These are phyloP conservation scores for Parnassius orleans DNA, from an alignment of 2,888 invertebrate species.

Conservation along the genomic window DNA sequence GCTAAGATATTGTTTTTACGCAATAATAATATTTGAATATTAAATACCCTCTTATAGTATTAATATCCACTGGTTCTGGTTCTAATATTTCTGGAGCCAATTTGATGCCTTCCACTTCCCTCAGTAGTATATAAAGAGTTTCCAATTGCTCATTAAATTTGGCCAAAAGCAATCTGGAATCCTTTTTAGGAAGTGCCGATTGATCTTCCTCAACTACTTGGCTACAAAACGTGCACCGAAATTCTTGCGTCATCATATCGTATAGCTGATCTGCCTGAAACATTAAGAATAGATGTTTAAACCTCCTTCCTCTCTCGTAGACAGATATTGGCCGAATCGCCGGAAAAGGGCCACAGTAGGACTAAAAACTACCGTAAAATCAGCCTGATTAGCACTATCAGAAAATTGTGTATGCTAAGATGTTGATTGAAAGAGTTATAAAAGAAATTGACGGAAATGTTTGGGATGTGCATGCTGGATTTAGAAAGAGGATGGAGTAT, in stretches of 20 bases:
- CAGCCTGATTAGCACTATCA: no score
- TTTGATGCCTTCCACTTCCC: slow-evolving; percentile 96
- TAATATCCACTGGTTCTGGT: slow-evolving; percentile 95
- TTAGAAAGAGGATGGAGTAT: no score
- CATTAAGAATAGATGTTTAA: background rate
- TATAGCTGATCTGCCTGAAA: slow-evolving; percentile 91
- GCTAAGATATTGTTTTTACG: no score
- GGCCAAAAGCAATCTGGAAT: slow-evolving; percentile 93
- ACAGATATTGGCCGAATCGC: no score
- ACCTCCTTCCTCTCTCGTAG: no score
- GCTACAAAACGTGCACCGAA: slow-evolving; percentile 94
- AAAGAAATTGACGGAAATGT: no score
- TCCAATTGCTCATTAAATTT: slow-evolving; percentile 97
- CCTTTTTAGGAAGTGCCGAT: slow-evolving; percentile 95
- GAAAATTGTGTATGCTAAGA: no score
- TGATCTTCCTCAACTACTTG: slow-evolving; percentile 96
- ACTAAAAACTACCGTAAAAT: no score
- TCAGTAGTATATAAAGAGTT: slow-evolving; percentile 92
- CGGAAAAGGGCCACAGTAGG: no score
- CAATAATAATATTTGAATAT: background rate
- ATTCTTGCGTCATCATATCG: slow-evolving; percentile 91
- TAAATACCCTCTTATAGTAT: slow-evolving; percentile 87
- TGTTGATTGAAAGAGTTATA: no score
- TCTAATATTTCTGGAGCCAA: slow-evolving; percentile 95
- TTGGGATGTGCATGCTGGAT: no score